A percentile compares a stretch with the other conserved stretches of the same genome.
Conservation (phyloP, 1,140 invertebrate species). For the Drosophila repleta region DNA sequence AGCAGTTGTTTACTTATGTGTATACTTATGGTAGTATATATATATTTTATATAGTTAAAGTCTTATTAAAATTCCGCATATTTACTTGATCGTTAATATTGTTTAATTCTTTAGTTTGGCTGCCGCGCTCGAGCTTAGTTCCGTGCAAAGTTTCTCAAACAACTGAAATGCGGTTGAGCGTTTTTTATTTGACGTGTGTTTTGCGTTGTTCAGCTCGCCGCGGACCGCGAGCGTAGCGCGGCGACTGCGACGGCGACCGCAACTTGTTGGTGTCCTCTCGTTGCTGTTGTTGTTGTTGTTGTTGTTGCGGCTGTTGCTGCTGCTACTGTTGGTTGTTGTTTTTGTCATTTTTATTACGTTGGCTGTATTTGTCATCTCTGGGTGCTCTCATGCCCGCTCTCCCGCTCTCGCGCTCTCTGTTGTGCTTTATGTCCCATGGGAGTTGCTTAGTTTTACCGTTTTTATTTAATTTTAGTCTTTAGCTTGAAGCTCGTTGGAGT, state of each 20-base stretch:
- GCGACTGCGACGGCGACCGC: slow-evolving; percentile 36
- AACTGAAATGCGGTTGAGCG: slow-evolving; percentile 62
- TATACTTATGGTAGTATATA: too few species aligned
- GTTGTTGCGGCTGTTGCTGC: not conserved
- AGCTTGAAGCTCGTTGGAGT: not conserved
- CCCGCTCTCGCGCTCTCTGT: not conserved
- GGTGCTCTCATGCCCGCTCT: slow-evolving; percentile 7
- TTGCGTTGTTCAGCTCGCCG: slow-evolving; percentile 27
- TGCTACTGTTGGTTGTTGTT: slow-evolving; percentile 2
- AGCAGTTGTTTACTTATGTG: not conserved
- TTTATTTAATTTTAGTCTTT: slow-evolving; percentile 59
- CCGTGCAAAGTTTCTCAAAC: slow-evolving; percentile 69
- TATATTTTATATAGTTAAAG: slow-evolving; percentile 4
- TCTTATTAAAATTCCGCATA: slow-evolving; percentile 30
- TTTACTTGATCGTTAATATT: slow-evolving; percentile 60
- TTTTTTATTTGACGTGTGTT: slow-evolving; percentile 34
- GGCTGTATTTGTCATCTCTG: slow-evolving; percentile 40
- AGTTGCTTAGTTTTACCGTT: slow-evolving; percentile 23
- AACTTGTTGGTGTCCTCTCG: slow-evolving; percentile 36
- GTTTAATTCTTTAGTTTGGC: slow-evolving; percentile 29
- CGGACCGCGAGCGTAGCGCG: slow-evolving; percentile 15
- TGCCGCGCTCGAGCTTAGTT: slow-evolving; percentile 54
- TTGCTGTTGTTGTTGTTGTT: slow-evolving; percentile 17
- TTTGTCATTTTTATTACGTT: slow-evolving; percentile 21
- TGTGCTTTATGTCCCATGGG: slow-evolving; percentile 19